These are phyloP conservation scores for Protonibea diacanthus DNA, from an alignment of 2,797 vertebrate species.

Conservation along the genomic window DNA sequence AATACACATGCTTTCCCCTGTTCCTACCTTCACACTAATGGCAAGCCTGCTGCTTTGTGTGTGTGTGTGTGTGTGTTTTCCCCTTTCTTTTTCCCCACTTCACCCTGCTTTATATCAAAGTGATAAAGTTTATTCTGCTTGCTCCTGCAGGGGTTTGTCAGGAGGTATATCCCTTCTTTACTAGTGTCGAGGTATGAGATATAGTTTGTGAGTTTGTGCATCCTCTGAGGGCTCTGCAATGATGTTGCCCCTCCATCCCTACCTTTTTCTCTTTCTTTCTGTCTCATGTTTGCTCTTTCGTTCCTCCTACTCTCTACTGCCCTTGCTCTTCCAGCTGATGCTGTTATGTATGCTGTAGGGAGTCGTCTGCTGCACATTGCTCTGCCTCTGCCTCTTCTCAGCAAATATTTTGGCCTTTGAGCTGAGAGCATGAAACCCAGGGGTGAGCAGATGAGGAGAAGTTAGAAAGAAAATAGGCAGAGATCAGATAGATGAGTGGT, in stretches of 20 bases:
- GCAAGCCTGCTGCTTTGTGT: background rate
- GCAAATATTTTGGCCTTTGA: slow-evolving; percentile 60
- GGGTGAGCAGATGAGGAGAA: slow-evolving; percentile 46
- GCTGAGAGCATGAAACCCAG: slow-evolving; percentile 24
- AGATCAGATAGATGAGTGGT: slow-evolving; percentile 11
- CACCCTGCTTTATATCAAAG: slow-evolving; percentile 46
- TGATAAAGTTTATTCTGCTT: slow-evolving; percentile 34
- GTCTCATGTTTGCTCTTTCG: background rate
- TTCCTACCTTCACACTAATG: slow-evolving; percentile 26
- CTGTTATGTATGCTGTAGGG: slow-evolving; percentile 45
- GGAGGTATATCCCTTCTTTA: slow-evolving; percentile 11
- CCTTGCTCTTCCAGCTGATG: slow-evolving; percentile 47
- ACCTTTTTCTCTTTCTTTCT: background rate
- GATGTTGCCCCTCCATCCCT: slow-evolving; percentile 19
- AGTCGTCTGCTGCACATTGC: slow-evolving; percentile 35
- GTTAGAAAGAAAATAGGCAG: slow-evolving; percentile 21
- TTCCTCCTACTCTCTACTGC: slow-evolving; percentile 2
- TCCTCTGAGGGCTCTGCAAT: slow-evolving; percentile 44
- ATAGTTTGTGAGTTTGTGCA: slow-evolving; percentile 2
- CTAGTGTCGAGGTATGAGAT: slow-evolving; percentile 16
- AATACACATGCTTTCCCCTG: slow-evolving; percentile 12
- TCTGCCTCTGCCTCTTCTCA: slow-evolving; percentile 36
- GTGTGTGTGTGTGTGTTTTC: slow-evolving; percentile 10
- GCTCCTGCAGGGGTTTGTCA: slow-evolving; percentile 25
- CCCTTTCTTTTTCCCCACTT: background rate